A percentile compares a stretch with the other conserved stretches of the same genome.
phyloP scores from a whole-genome alignment of 2,113 vertebrate genomes.

The Silurus meridionalis region DNA sequence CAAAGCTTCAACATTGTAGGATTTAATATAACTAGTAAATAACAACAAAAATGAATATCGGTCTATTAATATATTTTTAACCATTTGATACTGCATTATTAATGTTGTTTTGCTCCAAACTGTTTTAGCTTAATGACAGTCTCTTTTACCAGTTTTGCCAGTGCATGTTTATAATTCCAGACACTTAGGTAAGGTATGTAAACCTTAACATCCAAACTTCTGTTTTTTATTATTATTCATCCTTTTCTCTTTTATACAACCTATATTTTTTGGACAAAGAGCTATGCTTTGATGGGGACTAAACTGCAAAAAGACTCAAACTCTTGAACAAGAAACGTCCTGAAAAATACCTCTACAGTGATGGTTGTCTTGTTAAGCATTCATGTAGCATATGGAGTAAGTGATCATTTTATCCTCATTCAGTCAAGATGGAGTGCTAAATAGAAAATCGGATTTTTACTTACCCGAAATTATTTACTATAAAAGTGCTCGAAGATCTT shows the following conservation, averaged over 20 bases:
- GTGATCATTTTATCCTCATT: not conserved
- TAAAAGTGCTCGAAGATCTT: not conserved
- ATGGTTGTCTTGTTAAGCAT: not conserved
- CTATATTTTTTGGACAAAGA: no score
- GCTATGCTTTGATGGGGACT: not conserved
- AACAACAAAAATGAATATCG: no score
- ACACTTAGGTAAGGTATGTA: not conserved
- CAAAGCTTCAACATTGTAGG: not conserved
- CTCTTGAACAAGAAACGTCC: not conserved
- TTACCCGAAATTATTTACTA: slow-evolving; percentile 8
- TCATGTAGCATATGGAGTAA: not conserved
- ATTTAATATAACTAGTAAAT: no score
- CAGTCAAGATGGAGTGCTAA: not conserved
- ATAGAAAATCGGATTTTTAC: not conserved
- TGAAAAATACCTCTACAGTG: not conserved
- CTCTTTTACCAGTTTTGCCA: not conserved
- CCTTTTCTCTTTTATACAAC: no score
- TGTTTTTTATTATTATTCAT: no score
- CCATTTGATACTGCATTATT: not conserved
- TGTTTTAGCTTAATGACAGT: not conserved
- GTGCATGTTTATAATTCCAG: not conserved
- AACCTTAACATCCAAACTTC: not conserved
- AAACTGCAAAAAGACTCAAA: not conserved
- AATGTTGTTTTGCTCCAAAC: not conserved
- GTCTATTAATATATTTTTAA: not conserved